Evolutionary conservation across 2,888 invertebrate species (phyloP), one percentile per base, ranked within the genome.

Genomic region (Amiota mariae): DNA sequence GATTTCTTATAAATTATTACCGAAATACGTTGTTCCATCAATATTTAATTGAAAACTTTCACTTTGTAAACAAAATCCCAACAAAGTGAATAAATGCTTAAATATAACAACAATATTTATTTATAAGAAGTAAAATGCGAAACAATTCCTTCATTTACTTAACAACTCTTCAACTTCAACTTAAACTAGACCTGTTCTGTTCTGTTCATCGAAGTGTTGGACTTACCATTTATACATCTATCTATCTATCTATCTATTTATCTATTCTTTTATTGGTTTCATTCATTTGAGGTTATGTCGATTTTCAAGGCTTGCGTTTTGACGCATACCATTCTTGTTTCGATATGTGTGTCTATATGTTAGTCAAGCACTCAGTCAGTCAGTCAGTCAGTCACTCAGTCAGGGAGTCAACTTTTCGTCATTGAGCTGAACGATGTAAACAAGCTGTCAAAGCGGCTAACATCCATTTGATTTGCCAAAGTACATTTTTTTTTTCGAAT

Each of bases 381-480:
- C 66, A 15, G 11, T 18, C 66, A 8, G 10, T 66, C 54, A 9
- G 51, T 51, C 36, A 20, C 54, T 68, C 54, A 12, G 20, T 54
- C 67, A 12, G 4, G 2, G 36, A 36, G 6, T 6, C 36, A 36
- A 36, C 36, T 24, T 9, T 13, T 24, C 10, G 36, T n/a, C 36
- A 67, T 24, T 8, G 12, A 51, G 49, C 36, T 18, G 13, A 15
- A 66, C 66, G 54, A 24, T 68, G 67, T 68, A 71, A 82, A 83
- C 85, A 83, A 83, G 83, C 85, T 85, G 82, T 83, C 82, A 80
- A 77, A 76, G 79, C 73, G 73, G 71, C 77, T 75, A 80, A 79
- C 80, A 82, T 77, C 78, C 76, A 80, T 82, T 84, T 82, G 81
- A 82, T 80, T 80, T 78, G 76, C 73, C 75, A 75, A 77, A 77